Evolutionary conservation across 1,140 invertebrate species (phyloP), one percentile per base, ranked within the genome.

Genomic region (Mamestra configurata): DNA sequence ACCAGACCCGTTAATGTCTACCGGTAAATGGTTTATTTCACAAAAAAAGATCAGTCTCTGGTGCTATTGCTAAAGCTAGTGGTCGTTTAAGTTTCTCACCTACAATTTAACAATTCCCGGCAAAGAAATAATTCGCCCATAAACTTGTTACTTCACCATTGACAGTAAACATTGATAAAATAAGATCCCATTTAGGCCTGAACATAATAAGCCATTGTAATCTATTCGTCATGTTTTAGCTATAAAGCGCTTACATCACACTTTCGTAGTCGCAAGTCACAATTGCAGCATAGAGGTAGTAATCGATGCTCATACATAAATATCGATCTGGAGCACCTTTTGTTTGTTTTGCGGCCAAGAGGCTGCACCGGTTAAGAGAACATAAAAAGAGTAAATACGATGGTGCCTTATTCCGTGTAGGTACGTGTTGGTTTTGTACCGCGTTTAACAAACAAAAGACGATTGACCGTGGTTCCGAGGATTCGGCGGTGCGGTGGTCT

Each of bases 401-500:
- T 79, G 78, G 80, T 79, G 78, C 79, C 70, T 79, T 86, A 88
- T 87, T 86, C 82, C 80, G 82, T 83, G n/a, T n/a, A n/a, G n/a
- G 84, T 88, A 88, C 88, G 86, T 89, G 88, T 91, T 89, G 84
- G 87, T 90, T 91, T 92, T 93, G 86, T 92, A 83, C 73, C 77
- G 85, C 85, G 83, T 90, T 92, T 89, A 90, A 89, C 89, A 92
- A 93, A 94, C 89, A 93, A 94, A 91, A 91, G 88, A 81, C 84
- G 84, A 87, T 88, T 82, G 88, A 85, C 79, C 83, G 79, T 82
- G 86, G 84, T 83, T 78, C 79, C 70, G 83, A 80, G 86, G 57
- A 77, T 71, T 82, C 68, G 79, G 77, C 73, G 79, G 61, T 40
- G 82, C 61, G 78, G 51, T 57, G 61, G 79, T 43, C 37, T 51